Evolutionary conservation across 2,888 invertebrate genomes (phyloP).

Genomic region (Xanthia togata): DNA sequence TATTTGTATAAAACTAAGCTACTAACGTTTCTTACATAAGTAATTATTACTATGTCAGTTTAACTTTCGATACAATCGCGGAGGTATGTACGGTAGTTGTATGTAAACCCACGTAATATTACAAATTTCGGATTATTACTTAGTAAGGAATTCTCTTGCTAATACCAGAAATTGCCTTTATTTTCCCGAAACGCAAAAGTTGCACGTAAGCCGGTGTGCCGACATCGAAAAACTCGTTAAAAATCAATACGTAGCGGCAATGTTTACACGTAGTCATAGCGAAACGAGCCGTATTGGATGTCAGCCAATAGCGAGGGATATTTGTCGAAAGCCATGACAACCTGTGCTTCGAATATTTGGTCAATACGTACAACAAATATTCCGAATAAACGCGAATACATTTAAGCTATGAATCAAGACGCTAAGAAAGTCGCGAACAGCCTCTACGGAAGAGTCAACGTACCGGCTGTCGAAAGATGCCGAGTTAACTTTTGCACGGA

Average conservation of each 20-base stretch:
- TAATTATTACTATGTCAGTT: constrained; percentile 1
- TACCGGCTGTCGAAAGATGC: constrained; percentile 84
- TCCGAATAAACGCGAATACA: constrained; percentile 58
- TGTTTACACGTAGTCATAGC: constrained; percentile 85
- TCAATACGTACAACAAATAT: constrained; percentile 70
- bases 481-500: constrained; percentile 84
- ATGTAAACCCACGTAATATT: constrained; percentile 16
- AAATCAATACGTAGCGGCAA: constrained; percentile 77
- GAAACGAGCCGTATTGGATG: constrained; percentile 77
- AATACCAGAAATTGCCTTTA: constrained; percentile 48
- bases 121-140: constrained; percentile 46
- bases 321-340: constrained; percentile 80
- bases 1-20: constrained; percentile 4
- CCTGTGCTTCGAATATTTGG: constrained; percentile 77
- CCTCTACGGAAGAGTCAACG: constrained; percentile 86
- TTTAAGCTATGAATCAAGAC: constrained; percentile 78
- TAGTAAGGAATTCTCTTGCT: constrained; percentile 41
- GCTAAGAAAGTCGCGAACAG: constrained; percentile 80
- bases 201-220: constrained; percentile 49
- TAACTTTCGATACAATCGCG: constrained; percentile 29
- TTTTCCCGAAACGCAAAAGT: constrained; percentile 56
- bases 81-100: neutral
- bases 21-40: neutral
- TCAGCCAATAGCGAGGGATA: constrained; percentile 76
- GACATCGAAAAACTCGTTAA: constrained; percentile 72